Conservation (phyloP, 2,888 invertebrate genomes). For the Anthophora plumipes region DNA sequence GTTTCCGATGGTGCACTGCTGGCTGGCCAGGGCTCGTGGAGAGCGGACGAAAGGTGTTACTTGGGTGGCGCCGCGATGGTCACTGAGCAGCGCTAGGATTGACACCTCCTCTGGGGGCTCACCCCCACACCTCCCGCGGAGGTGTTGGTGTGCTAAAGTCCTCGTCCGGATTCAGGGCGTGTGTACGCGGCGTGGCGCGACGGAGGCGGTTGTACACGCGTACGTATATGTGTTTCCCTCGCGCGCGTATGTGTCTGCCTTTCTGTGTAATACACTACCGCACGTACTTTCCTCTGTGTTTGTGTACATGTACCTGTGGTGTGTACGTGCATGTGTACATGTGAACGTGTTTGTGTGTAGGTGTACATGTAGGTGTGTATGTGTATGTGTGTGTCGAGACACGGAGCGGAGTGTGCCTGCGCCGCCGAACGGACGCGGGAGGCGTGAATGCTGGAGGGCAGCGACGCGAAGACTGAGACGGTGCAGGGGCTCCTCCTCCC, state of each 20-base stretch:
- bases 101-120: conserved; percentile 84
- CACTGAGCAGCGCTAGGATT: conserved; percentile 85
- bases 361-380: conserved; percentile 49
- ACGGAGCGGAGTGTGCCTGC: conserved; percentile 71
- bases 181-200: conserved; percentile 64
- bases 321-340: conserved; percentile 47
- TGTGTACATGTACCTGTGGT: no score
- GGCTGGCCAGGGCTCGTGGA: conserved; percentile 68
- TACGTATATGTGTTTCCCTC: no score
- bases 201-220: conserved; percentile 44
- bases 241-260: no score
- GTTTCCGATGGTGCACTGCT: conserved; percentile 30
- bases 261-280: no score
- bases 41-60: conserved; percentile 84
- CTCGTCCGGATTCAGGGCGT: conserved; percentile 76
- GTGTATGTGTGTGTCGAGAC: conserved; percentile 66
- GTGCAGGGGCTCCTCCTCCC: conserved; percentile 81
- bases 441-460: conserved; percentile 84
- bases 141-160: conserved; percentile 84
- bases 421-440: conserved; percentile 81
- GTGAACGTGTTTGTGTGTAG: conserved; percentile 56
- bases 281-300: no score
- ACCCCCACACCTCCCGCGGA: conserved; percentile 83
- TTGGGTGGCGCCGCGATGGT: conserved; percentile 85
- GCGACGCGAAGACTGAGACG: conserved; percentile 83